Evolutionary conservation across 2,888 invertebrate species (phyloP).

Genomic region (Spodoptera picta): DNA sequence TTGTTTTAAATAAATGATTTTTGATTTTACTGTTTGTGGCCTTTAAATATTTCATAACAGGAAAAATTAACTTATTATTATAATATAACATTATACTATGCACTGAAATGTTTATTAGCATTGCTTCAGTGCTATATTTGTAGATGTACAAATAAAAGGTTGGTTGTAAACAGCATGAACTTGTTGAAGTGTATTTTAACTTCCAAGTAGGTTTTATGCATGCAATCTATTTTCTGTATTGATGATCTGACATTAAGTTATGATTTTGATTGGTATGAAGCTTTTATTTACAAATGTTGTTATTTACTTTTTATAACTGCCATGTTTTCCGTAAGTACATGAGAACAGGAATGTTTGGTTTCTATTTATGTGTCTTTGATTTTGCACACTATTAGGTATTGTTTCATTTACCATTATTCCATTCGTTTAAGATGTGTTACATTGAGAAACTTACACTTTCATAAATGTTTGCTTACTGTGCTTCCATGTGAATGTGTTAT

Average conservation of each 20-base stretch:
- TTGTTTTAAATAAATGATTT: constrained; percentile 46
- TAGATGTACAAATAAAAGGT: neutral
- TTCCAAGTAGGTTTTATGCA: constrained; percentile 10
- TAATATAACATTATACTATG: constrained; percentile 3
- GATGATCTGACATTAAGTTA: constrained; percentile 13
- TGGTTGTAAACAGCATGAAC: constrained; percentile 7
- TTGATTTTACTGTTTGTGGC: constrained; percentile 21
- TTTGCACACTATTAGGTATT: constrained; percentile 3
- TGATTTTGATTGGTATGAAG: constrained; percentile 25
- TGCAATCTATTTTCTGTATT: constrained; percentile 23
- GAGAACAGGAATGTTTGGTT: constrained; percentile 5
- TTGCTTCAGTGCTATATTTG: neutral
- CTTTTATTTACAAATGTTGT: constrained; percentile 37
- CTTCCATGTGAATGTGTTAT: constrained; percentile 65
- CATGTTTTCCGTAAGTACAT: constrained; percentile 46
- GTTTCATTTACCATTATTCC: constrained; percentile 14
- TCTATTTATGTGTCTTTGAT: constrained; percentile 4
- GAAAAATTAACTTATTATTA: neutral
- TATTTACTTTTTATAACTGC: constrained; percentile 14
- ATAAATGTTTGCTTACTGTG: constrained; percentile 33
- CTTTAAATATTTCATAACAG: constrained; percentile 43
- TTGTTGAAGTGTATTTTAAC: constrained; percentile 3
- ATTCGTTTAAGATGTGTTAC: constrained; percentile 2
- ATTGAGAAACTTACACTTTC: neutral
- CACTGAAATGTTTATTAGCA: constrained; percentile 12